A percentile compares a stretch with the other conserved stretches of the same genome.
Evolutionary conservation across 2,113 vertebrate genomes (phyloP).

Genomic region (Myiopsitta monachus): DNA sequence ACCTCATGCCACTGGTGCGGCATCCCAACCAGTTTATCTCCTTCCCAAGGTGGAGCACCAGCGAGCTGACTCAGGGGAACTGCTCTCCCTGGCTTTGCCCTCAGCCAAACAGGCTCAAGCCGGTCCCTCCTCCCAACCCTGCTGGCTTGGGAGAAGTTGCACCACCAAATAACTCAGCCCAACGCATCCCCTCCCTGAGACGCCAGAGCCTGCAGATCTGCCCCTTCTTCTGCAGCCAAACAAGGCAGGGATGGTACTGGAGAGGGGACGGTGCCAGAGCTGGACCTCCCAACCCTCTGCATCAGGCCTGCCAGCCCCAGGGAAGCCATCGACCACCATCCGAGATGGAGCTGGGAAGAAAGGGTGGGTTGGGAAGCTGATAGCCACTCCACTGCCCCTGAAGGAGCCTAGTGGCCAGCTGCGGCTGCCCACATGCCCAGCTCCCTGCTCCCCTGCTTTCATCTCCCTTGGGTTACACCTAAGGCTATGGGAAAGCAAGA

Average conservation of each 20-base stretch:
- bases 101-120: not conserved
- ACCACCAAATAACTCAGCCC: not conserved
- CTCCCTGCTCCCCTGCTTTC: not conserved
- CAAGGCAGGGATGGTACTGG: not conserved
- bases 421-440: not conserved
- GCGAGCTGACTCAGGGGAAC: constrained; percentile 53
- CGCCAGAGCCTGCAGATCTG: not conserved
- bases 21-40: constrained; percentile 65
- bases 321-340: not conserved
- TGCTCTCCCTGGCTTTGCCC: not conserved
- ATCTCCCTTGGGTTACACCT: constrained; percentile 25
- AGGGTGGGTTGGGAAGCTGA: not conserved
- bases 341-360: fast-evolving
- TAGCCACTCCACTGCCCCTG: fast-evolving
- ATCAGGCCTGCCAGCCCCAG: not conserved
- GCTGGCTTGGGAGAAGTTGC: not conserved
- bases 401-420: not conserved
- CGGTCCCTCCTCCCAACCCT: not conserved
- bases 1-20: not conserved
- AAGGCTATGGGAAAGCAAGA: not conserved
- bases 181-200: not conserved
- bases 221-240: not conserved
- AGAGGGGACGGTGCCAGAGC: not conserved
- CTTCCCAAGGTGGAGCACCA: not conserved
- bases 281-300: not conserved